Percentiles rank a stretch among this genome's conserved stretches.
Evolutionary conservation across 2,888 invertebrate species (phyloP).

Genomic region (Macrosoma leucophasiata): DNA sequence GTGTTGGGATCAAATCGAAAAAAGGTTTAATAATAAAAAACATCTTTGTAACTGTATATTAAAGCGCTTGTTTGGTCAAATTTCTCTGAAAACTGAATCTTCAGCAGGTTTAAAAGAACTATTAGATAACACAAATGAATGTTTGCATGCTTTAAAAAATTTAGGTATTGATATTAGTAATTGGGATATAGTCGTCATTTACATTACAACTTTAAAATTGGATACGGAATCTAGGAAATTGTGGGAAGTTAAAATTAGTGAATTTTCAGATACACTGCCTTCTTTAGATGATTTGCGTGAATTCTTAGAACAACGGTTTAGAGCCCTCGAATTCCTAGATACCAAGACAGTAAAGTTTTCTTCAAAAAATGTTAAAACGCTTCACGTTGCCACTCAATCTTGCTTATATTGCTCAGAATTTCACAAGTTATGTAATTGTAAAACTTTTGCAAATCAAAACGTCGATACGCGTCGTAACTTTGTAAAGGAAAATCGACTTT

Average conservation of each 20-base stretch:
- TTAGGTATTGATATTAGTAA: constrained; percentile 13
- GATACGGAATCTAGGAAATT: constrained; percentile 17
- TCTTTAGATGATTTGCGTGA: constrained; percentile 1
- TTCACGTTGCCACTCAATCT: background rate
- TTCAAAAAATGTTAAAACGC: background rate
- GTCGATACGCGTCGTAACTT: background rate
- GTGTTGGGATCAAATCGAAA: constrained; percentile 15
- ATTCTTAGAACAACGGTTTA: constrained; percentile 5
- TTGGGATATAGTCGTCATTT: constrained; percentile 21
- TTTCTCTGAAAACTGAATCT: constrained; percentile 13
- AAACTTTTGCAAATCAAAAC: background rate
- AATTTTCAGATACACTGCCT: background rate
- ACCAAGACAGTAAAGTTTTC: background rate
- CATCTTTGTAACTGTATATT: constrained; percentile 14
- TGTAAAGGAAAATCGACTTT: constrained; percentile 1
- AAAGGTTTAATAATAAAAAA: constrained; percentile 16
- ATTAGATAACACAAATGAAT: constrained; percentile 15
- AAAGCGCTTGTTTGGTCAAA: too few species aligned
- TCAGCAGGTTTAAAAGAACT: constrained; percentile 12
- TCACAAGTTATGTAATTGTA: background rate
- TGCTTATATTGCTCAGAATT: background rate
- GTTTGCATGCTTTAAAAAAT: constrained; percentile 17
- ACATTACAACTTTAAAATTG: constrained; percentile 10
- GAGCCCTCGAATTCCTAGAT: constrained; percentile 6
- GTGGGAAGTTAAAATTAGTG: constrained; percentile 15